Evolutionary conservation across 2,797 vertebrate species (phyloP).

Genomic region (Neosilurus hyrtlii): DNA sequence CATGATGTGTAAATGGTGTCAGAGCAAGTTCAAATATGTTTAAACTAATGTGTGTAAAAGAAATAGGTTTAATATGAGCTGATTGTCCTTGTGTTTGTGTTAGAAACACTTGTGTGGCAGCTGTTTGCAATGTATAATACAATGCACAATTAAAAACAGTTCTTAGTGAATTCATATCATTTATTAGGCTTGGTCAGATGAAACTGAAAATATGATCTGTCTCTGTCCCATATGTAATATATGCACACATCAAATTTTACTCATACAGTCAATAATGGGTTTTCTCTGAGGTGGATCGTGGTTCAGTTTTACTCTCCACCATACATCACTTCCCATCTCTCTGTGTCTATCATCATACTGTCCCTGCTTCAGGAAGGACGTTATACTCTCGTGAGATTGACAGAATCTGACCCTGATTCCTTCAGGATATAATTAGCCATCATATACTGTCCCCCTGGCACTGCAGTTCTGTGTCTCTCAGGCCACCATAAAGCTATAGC

Average conservation of each 20-base stretch:
- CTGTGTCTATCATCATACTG: background rate
- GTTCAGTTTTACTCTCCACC: background rate
- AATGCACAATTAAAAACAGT: background rate
- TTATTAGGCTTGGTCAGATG: background rate
- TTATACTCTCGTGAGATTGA: background rate
- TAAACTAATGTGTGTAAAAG: too few species aligned
- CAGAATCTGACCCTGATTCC: background rate
- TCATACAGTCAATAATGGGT: background rate
- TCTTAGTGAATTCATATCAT: background rate
- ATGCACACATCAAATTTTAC: too few species aligned
- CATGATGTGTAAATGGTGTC: background rate
- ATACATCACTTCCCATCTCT: background rate
- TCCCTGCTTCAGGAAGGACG: conserved; percentile 11
- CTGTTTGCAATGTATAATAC: background rate
- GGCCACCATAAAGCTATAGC: background rate
- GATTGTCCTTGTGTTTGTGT: too few species aligned
- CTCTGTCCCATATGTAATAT: background rate
- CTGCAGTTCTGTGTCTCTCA: background rate
- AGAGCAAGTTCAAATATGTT: background rate
- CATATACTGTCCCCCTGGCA: background rate
- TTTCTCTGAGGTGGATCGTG: background rate
- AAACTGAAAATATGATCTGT: background rate
- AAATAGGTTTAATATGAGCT: background rate
- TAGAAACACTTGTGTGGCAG: background rate
- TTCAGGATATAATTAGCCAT: conserved; percentile 29